Evolutionary conservation across 1,140 invertebrate genomes (phyloP).

Genomic region (Megalonaias nervosa): DNA sequence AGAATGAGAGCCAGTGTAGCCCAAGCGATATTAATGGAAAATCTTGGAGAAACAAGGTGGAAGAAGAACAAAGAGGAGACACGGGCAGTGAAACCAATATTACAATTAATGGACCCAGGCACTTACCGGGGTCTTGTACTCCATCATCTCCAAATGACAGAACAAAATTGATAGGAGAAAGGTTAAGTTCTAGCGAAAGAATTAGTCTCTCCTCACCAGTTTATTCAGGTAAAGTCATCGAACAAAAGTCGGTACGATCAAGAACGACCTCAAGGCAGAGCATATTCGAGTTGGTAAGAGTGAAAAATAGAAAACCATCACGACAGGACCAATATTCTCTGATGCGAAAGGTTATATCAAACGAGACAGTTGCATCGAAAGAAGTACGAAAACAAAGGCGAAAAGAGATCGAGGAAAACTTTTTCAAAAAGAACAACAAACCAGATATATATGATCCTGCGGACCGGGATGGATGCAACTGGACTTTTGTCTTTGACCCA

Average conservation of each 20-base stretch:
- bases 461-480: slow-evolving; percentile 79
- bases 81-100: slow-evolving; percentile 70
- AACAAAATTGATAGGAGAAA: slow-evolving; percentile 67
- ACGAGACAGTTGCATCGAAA: slow-evolving; percentile 60
- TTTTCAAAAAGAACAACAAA: slow-evolving; percentile 65
- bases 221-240: slow-evolving; percentile 60
- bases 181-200: slow-evolving; percentile 66
- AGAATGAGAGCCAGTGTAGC: slow-evolving; percentile 78
- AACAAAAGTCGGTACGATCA: slow-evolving; percentile 55
- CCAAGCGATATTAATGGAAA: slow-evolving; percentile 75
- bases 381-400: slow-evolving; percentile 62
- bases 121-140: slow-evolving; percentile 75
- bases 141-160: slow-evolving; percentile 72
- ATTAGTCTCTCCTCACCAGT: slow-evolving; percentile 65
- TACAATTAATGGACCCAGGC: slow-evolving; percentile 77
- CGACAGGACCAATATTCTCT: slow-evolving; percentile 61
- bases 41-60: slow-evolving; percentile 19
- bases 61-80: slow-evolving; percentile 33
- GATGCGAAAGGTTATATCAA: slow-evolving; percentile 64
- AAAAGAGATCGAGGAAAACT: slow-evolving; percentile 67
- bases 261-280: slow-evolving; percentile 76
- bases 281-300: slow-evolving; percentile 80
- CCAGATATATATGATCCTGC: slow-evolving; percentile 50
- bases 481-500: slow-evolving; percentile 76
- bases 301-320: slow-evolving; percentile 73